Base-by-base conservation (phyloP, 2,888 invertebrate genomes). In the Pimpla rufipes region DNA sequence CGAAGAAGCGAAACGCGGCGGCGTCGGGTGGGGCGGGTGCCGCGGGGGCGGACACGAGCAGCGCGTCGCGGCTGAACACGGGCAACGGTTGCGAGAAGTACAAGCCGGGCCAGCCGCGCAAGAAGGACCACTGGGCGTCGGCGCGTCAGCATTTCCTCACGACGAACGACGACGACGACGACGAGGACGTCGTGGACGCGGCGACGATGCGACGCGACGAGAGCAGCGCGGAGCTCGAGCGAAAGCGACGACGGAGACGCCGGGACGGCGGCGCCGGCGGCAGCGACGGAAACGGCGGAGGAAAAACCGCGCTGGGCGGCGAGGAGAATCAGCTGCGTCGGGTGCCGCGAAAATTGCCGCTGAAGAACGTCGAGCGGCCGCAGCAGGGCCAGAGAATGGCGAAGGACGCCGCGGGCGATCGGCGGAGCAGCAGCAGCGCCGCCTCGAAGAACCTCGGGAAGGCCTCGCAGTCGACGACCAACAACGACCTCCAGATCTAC, bases 91-190 rank as follows among this genome's bases (percentile, higher is more conserved):
- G 86, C 50, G 88, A 89, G n/a, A 90, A 86, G 75, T 91, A 89
- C 64, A 91, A 91, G 62, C 88, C 89, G 23, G 85, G 87, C 55
- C 85, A 81, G 57, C 29, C 29, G 29, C 91, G 89, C 8, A 90
- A 89, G 75, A 93, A 93, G 84, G 93, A 93, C 85, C 93, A 93
- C 68, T 93, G 93, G 93, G 93, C 93, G 10, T 91, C 93, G 57
- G 91, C 93, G 37, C 89, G 91, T 73, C 91, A 93, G 67, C 92
- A 93, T 71, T 92, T 93, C 84, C 88, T 93, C 71, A 86, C 85
- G 6, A 83, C 86, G 1, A 88, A 87, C 37, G 88, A 90, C 35
- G 88, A 87, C 37, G 88, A 90, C 35, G 88, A 88, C 62, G 89
- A 92, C 50, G 89, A 89, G 64, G 85, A 88, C 35, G 89, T 90